Percentiles rank a stretch among this genome's conserved stretches.
Conservation (phyloP, 1,140 invertebrate genomes). For the Drosophila auraria region DNA sequence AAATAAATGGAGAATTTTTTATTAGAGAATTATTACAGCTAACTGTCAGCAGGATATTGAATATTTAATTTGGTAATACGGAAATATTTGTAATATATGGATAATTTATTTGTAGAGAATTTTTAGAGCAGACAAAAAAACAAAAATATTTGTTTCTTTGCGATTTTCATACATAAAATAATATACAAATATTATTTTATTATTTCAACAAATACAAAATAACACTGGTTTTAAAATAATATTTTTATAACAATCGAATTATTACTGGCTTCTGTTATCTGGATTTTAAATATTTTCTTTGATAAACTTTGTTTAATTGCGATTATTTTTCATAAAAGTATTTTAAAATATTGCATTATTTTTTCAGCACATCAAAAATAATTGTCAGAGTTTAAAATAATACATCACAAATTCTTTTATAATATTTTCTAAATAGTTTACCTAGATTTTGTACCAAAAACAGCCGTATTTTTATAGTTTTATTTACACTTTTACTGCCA, state of each 20-base stretch:
- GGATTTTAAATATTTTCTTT: too few species aligned
- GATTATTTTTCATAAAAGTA: neutral
- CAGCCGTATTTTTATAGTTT: too few species aligned
- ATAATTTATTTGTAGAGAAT: too few species aligned
- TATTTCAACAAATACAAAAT: neutral
- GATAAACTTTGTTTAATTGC: too few species aligned
- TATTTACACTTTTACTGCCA: too few species aligned
- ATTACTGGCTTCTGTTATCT: too few species aligned
- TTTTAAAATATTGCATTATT: neutral
- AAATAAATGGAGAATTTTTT: neutral
- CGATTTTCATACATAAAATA: too few species aligned
- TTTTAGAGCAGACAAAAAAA: neutral
- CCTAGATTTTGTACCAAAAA: too few species aligned
- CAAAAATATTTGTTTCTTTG: neutral
- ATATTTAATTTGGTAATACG: neutral
- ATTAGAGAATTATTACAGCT: neutral
- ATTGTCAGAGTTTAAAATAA: neutral
- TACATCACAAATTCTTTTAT: neutral
- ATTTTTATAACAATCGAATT: too few species aligned
- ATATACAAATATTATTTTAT: neutral
- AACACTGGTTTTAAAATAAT: too few species aligned
- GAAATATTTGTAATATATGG: too few species aligned
- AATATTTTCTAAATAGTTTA: too few species aligned
- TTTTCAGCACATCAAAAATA: neutral
- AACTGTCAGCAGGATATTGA: neutral